phyloP scores from a whole-genome alignment of 2,888 invertebrate species.

The Agonopterix alstromeriana region DNA sequence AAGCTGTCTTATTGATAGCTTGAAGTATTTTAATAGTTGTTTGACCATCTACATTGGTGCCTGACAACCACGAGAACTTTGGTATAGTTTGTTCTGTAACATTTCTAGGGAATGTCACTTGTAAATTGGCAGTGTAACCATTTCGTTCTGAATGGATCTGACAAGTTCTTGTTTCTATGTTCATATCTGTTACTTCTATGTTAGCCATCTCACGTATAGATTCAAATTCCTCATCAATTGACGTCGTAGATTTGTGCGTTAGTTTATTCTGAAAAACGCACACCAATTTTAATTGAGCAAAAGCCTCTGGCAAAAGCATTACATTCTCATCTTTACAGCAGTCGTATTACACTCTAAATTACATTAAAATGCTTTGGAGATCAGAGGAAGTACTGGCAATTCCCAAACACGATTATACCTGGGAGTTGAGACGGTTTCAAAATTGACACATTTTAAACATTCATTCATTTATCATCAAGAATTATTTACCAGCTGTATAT shows the following conservation, averaged over 20 bases:
- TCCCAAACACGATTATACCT: too few relatives aligned
- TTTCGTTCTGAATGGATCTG: constrained; percentile 75
- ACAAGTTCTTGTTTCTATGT: constrained; percentile 76
- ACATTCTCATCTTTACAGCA: too few relatives aligned
- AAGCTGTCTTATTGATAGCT: constrained; percentile 87
- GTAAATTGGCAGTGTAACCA: constrained; percentile 70
- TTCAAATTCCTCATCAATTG: constrained; percentile 71
- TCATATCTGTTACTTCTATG: constrained; percentile 75
- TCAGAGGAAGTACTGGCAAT: too few relatives aligned
- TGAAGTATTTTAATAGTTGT: constrained; percentile 86
- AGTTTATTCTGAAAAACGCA: constrained; percentile 47
- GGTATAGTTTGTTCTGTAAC: constrained; percentile 65
- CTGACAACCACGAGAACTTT: constrained; percentile 68
- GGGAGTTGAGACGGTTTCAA: too few relatives aligned
- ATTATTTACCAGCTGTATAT: constrained; percentile 52
- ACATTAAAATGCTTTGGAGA: too few relatives aligned
- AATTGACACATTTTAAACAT: not conserved
- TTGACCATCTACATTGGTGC: constrained; percentile 80
- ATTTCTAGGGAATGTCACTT: constrained; percentile 78
- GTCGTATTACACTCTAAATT: too few relatives aligned
- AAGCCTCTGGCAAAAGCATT: too few relatives aligned
- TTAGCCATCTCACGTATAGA: constrained; percentile 71
- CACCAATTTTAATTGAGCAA: too few relatives aligned
- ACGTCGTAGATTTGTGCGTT: constrained; percentile 43
- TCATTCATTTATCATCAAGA: not conserved